Conservation (phyloP, 2,113 vertebrate species). For the Anolis sagrei region DNA sequence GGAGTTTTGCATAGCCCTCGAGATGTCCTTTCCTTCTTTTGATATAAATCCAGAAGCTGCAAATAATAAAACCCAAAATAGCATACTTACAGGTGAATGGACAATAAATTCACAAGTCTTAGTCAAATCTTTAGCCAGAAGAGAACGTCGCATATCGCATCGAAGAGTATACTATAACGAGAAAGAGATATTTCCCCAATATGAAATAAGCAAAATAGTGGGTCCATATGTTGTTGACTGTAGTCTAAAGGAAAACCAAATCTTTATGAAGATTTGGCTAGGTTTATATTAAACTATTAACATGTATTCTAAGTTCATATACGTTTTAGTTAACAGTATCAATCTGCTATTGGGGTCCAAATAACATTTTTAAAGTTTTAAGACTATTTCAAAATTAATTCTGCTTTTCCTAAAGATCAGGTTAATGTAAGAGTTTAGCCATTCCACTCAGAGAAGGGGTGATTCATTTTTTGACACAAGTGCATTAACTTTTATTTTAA, state of each 20-base stretch:
- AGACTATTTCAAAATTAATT: not conserved
- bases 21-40: no score
- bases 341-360: not conserved
- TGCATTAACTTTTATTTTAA: no score
- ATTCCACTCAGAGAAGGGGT: no score
- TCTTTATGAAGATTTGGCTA: not conserved
- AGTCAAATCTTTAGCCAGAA: constrained; percentile 94
- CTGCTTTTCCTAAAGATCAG: not conserved
- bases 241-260: not conserved
- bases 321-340: not conserved
- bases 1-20: no score
- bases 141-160: constrained; percentile 92
- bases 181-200: not conserved
- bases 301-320: not conserved
- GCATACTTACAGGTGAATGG: constrained; percentile 84
- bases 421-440: not conserved
- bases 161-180: constrained; percentile 88
- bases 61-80: not conserved
- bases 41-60: not conserved
- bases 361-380: not conserved
- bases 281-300: not conserved
- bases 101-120: constrained; percentile 97
- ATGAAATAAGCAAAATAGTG: not conserved
- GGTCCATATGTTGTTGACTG: not conserved
- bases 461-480: no score